These are phyloP conservation scores for Lepidocyrtoides sp. DNA, from an alignment of 2,888 invertebrate species.

Conservation along the genomic window DNA sequence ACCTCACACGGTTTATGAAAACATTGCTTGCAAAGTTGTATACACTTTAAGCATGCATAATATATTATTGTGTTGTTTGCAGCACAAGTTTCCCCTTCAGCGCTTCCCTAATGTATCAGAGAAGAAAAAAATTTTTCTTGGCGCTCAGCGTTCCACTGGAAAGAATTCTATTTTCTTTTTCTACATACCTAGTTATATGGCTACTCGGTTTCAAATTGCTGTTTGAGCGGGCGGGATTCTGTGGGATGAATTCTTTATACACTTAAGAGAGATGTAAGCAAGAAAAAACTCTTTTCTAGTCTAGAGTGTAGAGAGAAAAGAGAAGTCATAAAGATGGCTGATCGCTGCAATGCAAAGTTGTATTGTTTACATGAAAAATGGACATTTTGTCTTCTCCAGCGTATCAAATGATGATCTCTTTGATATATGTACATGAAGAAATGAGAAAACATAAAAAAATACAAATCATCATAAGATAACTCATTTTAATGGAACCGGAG, in stretches of 20 bases:
- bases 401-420: not conserved
- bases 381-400: not conserved
- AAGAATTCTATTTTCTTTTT: not conserved
- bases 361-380: not conserved
- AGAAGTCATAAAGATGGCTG: not conserved
- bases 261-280: too few relatives aligned
- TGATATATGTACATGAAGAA: not conserved
- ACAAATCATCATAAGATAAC: not conserved
- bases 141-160: too few relatives aligned
- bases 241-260: not conserved
- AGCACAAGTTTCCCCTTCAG: not conserved
- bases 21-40: not conserved
- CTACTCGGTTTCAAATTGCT: not conserved
- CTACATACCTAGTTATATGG: too few relatives aligned
- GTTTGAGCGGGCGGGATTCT: not conserved
- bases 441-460: not conserved
- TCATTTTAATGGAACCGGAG: not conserved
- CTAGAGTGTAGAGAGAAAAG: not conserved
- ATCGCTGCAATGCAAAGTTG: not conserved
- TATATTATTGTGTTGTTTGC: not conserved
- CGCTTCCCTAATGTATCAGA: not conserved
- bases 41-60: not conserved
- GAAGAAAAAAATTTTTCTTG: not conserved
- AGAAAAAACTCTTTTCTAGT: too few relatives aligned
- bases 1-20: too few relatives aligned